Percentiles rank a stretch among this genome's conserved stretches.
Evolutionary conservation across 2,888 invertebrate species (phyloP).

Genomic region (Cantharis nigra): DNA sequence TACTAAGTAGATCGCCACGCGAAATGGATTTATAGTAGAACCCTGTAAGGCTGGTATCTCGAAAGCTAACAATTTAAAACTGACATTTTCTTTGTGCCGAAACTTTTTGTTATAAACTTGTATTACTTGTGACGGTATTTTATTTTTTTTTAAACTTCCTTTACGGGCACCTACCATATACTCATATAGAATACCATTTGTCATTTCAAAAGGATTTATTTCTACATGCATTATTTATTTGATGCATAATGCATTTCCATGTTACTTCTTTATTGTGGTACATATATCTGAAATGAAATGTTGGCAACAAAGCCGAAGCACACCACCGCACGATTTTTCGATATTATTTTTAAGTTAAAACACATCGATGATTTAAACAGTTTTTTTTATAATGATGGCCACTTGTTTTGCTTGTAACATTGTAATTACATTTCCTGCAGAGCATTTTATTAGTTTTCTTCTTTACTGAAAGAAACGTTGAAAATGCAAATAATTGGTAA

Average conservation of each 20-base stretch:
- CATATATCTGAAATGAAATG: neutral
- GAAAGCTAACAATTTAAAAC: no score
- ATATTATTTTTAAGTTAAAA: neutral
- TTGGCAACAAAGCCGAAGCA: neutral
- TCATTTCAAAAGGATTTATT: neutral
- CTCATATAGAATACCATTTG: neutral
- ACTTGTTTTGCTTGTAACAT: neutral
- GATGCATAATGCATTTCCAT: neutral
- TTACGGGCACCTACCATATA: neutral
- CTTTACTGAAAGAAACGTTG: neutral
- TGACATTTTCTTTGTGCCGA: neutral
- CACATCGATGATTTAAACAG: neutral
- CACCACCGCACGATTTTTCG: neutral
- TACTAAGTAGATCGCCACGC: no score
- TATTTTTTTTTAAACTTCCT: neutral
- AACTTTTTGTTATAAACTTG: neutral
- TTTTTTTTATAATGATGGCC: neutral
- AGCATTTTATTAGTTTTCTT: neutral
- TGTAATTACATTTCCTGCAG: neutral
- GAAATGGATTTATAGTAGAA: no score
- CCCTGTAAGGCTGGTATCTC: no score
- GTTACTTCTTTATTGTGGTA: neutral
- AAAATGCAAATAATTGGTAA: conserved; percentile 8
- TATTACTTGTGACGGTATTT: neutral
- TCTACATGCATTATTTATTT: neutral